Base-by-base conservation (phyloP, 37 sponge, comb jelly and placozoan genomes). In the Hormiphora californensis region DNA sequence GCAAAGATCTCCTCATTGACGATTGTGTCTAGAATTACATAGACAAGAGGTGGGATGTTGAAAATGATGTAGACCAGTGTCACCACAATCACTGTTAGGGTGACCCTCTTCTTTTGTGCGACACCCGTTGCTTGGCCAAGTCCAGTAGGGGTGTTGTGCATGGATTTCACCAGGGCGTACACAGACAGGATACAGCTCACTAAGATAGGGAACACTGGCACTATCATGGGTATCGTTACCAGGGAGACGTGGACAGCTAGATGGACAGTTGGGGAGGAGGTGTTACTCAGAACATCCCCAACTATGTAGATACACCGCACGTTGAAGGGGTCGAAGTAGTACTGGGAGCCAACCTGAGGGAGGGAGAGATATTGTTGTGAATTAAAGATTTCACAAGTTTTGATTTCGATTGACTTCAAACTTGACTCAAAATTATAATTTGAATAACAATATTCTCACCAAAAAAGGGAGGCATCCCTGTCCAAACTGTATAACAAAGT, bases 101-200 rank as follows among this genome's bases (percentile, higher is more conserved):
- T 73, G 8, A 73, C 46, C 22, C 43, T 73, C 38, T 73, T 73
- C 81, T 73, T 73, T 73, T 73, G 46, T 22, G 40, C n/a, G n/a
- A 73, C 43, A 28, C 43, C 12, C 43, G 39, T 39, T 11, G 27
- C 81, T n/a, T n/a, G n/a, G 43, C 81, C 43, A 43, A 73, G 40
- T n/a, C 43, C 81, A 21, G 38, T 38, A n/a, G n/a, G n/a, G 32
- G 81, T 43, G 21, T 43, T 46, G 43, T 73, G 21, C 0, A 73
- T 73, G 17, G 81, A 73, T 28, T 73, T 73, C 25, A 12, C 12
- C 81, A 73, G 40, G 23, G 81, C 81, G 43, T 73, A 40, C 9
- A 73, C 81, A 25, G 81, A 73, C 23, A 73, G 43, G 3, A 73
- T 41, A 30, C 81, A 73, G 81, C 81, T 73, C 27, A 73, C 4